phyloP scores from a whole-genome alignment of 2,113 vertebrate species.

The Leiothrix lutea region DNA sequence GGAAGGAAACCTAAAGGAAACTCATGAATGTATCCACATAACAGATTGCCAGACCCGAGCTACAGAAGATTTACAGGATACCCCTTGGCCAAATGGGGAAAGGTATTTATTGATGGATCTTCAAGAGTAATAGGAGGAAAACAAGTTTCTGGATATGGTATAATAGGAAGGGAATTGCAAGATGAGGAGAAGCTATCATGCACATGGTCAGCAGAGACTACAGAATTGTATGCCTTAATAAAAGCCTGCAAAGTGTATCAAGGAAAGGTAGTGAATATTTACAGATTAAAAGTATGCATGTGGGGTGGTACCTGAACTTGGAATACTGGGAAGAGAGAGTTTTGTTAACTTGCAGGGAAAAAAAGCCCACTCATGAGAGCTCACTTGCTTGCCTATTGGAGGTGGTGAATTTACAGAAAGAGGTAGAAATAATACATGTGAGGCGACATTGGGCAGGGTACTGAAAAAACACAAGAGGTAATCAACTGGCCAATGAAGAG shows the following conservation, averaged over 20 bases:
- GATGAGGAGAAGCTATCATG: neutral
- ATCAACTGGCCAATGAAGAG: too few relatives aligned
- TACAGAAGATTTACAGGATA: neutral
- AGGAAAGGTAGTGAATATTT: neutral
- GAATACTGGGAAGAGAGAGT: neutral
- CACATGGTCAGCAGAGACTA: neutral
- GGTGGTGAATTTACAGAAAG: too few relatives aligned
- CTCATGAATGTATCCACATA: neutral
- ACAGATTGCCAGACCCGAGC: neutral
- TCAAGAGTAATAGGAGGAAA: neutral
- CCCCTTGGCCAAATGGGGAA: neutral
- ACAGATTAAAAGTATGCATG: neutral
- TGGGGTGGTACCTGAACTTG: neutral
- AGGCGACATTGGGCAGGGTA: too few relatives aligned
- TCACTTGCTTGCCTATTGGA: neutral
- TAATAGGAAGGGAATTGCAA: neutral
- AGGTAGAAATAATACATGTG: too few relatives aligned
- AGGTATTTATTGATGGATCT: neutral
- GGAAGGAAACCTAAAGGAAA: neutral
- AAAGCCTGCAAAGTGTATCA: neutral
- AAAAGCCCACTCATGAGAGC: neutral
- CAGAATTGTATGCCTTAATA: neutral
- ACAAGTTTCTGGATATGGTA: neutral
- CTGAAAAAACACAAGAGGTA: too few relatives aligned
- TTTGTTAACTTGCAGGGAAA: neutral